These are phyloP conservation scores for Nowickia ferox DNA, from an alignment of 2,888 invertebrate species.

Conservation along the genomic window DNA sequence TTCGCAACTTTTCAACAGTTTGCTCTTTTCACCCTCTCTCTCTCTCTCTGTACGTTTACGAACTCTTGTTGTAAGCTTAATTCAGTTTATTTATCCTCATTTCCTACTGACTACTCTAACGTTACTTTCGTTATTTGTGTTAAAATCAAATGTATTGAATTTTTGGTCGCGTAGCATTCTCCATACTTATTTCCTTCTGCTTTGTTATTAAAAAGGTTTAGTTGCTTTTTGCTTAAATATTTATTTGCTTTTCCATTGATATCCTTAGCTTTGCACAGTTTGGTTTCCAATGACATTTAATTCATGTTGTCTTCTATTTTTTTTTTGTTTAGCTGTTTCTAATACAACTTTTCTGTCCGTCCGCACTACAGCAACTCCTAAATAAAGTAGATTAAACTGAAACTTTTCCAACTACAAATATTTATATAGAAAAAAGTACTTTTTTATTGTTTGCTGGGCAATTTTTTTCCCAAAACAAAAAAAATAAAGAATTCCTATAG, in stretches of 20 bases:
- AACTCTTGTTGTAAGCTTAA: no score
- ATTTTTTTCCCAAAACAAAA: no score
- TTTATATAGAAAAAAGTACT: constrained; percentile 17
- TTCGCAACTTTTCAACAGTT: no score
- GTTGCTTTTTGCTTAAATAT: not conserved
- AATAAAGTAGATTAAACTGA: constrained; percentile 56
- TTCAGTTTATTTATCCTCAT: not conserved
- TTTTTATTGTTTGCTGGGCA: not conserved
- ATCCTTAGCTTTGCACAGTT: constrained; percentile 33
- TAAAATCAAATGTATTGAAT: constrained; percentile 51
- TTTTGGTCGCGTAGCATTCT: constrained; percentile 57
- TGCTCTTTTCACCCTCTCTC: no score
- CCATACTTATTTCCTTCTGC: not conserved
- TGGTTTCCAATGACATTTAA: constrained; percentile 54
- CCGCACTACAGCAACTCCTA: not conserved
- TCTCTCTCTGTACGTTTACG: no score
- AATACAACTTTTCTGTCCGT: not conserved
- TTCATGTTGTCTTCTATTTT: constrained; percentile 22
- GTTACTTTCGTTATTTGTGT: constrained; percentile 6
- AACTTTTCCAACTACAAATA: constrained; percentile 31
- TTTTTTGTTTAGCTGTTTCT: constrained; percentile 26
- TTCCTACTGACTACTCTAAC: constrained; percentile 5
- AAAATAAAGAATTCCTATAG: no score
- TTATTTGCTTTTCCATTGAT: constrained; percentile 42
- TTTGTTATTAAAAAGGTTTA: not conserved